Evolutionary conservation across 2,888 invertebrate genomes (phyloP), one percentile per base, ranked within the genome.

Genomic region (Penaeus monodon): DNA sequence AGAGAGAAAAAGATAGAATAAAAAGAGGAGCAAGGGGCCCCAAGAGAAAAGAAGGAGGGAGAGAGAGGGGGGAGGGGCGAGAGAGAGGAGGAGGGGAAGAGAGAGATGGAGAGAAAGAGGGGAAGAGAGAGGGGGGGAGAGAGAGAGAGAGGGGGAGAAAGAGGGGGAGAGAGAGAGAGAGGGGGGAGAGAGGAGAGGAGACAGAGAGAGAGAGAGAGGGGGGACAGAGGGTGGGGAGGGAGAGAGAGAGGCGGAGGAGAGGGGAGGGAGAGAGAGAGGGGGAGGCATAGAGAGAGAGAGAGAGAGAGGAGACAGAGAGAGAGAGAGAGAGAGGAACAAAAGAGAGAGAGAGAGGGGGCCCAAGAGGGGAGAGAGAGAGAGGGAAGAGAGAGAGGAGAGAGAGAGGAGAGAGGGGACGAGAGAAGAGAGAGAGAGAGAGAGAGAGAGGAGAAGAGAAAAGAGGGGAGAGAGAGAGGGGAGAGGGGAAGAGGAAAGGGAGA

Each of bases 191-290:
- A 7, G 8, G 68, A 68, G 68, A 14, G 17, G 8, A 7, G 68
- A 3, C 7, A 29, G 29, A 29, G 68, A n/a, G 68, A 68, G 68
- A 29, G 7, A 29, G 68, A 68, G 29, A 68, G 29, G 4, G 29
- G 8, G 68, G 8, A 10, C 3, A 68, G 29, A 29, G n/a, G n/a
- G n/a, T n/a, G 29, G 7, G 68, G 8, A 10, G 7, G 8, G 3
- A 33, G 3, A 3, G 3, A 3, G 3, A 3, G 6, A 1, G 6
- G 1, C 2, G 8, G 6, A 1, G 6, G 68, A 17, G 29, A 29
- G 68, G 1, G 29, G 17, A 17, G 17, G 68, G 24, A 3, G 0
- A 17, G 68, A 68, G 68, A 29, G 17, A 24, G 68, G 24, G 68
- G 17, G 29, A 29, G 29, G 10, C n/a, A n/a, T n/a, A 10, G 14